These are phyloP conservation scores for Megaceryle alcyon DNA, from an alignment of 2,797 vertebrate genomes.

Conservation along the genomic window DNA sequence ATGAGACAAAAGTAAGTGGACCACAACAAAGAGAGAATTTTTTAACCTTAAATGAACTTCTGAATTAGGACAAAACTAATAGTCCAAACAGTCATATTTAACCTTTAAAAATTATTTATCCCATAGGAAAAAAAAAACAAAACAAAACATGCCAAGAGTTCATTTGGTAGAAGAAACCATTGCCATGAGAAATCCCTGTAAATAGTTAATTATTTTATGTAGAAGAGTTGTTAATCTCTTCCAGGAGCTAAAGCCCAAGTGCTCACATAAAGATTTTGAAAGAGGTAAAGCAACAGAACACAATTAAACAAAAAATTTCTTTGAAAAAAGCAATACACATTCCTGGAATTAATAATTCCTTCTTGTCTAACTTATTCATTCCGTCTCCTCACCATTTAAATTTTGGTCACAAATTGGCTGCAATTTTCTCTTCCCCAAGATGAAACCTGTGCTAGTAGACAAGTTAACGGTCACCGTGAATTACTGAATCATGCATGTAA, in stretches of 20 bases:
- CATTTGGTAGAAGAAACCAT: not conserved
- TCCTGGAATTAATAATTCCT: not conserved
- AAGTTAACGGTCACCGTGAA: not conserved
- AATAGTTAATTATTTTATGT: not conserved
- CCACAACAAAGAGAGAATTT: not conserved
- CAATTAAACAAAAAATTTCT: not conserved
- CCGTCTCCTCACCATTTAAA: not conserved
- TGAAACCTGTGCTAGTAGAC: not conserved
- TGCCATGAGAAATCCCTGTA: not conserved
- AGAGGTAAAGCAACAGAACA: not conserved
- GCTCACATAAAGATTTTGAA: not conserved
- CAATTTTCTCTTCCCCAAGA: not conserved
- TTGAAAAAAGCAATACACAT: not conserved
- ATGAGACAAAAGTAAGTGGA: not conserved
- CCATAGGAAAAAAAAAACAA: not conserved
- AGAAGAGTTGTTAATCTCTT: not conserved
- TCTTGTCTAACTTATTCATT: not conserved
- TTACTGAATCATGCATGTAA: not conserved
- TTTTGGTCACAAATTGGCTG: conserved; percentile 21
- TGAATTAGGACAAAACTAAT: not conserved
- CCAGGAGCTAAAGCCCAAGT: conserved; percentile 18
- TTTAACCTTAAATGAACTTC: not conserved
- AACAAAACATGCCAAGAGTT: not conserved
- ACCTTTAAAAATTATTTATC: not conserved
- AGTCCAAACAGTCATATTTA: not conserved